Evolutionary conservation across 2,797 vertebrate species (phyloP), one percentile per base, ranked within the genome.

Genomic region (Tangara arthus): DNA sequence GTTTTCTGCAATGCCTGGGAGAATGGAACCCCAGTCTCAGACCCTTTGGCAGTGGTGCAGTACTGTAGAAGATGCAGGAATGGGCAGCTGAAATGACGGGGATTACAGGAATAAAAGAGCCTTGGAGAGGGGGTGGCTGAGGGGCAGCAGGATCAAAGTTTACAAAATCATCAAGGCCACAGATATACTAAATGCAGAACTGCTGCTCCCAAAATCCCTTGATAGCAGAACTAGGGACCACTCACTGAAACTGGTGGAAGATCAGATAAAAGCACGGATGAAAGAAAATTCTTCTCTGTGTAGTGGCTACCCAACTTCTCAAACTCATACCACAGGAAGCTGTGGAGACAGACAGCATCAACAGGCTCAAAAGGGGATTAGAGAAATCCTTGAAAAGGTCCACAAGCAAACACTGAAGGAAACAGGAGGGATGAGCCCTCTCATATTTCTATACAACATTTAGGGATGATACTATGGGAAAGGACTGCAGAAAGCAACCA

Each of bases 261-360:
- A 65, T 65, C 50, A 95, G 87, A 94, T 96, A 93, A 96, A 94
- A 93, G 79, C 53, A 78, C 8, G 91, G 93, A 95, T 96, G 87
- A 95, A 96, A 96, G 91, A 88, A 71, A 83, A 88, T 89, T 80
- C 47, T 96, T 64, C 49, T 61, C 65, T 93, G n/a, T 93, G 82
- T 85, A 78, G 82, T 65, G 85, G 91, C 77, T 93, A 75, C 87
- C 65, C 77, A 91, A 6, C 76, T 94, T 81, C 79, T 94, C 87
- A 64, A 65, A 71, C 23, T 92, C 65, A 55, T 90, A 83, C 87
- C 82, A 75, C 82, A 90, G 94, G 87, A 94, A 86, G 79, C 91
- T 88, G 75, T 64, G 61, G 89, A 91, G 89, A 85, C 93, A 89
- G 82, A 66, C n/a, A 61, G 37, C 56, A 73, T 89, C 87, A 94